Evolutionary conservation across 1,140 invertebrate species (phyloP).

Genomic region (Marisa cornuarietis): DNA sequence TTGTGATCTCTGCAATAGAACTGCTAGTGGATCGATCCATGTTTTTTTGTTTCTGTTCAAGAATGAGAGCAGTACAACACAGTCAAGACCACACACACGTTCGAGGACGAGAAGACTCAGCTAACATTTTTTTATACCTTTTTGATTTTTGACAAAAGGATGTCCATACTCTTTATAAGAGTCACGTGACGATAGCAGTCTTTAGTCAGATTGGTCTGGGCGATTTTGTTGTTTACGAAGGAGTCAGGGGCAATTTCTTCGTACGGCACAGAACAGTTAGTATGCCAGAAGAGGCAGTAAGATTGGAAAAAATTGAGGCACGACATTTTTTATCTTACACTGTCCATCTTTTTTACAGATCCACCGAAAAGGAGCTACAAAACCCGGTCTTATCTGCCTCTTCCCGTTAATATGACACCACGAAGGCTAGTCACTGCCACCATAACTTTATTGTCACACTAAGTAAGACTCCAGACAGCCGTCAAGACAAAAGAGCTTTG

Average conservation of each 20-base stretch:
- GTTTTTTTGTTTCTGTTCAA: not conserved
- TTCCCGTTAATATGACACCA: not conserved
- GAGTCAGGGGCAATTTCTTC: not conserved
- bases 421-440: constrained; percentile 2
- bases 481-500: not conserved
- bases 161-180: too few species aligned
- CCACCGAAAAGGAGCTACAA: constrained; percentile 9
- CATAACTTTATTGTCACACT: not conserved
- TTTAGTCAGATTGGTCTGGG: not conserved
- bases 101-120: not conserved
- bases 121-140: not conserved
- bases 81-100: not conserved
- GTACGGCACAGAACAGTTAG: not conserved
- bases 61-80: not conserved
- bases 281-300: not conserved
- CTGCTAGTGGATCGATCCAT: too few species aligned
- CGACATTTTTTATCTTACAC: not conserved
- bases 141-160: not conserved
- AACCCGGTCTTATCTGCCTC: not conserved
- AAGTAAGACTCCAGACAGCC: not conserved
- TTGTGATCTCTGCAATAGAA: too few species aligned
- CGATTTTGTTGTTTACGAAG: not conserved
- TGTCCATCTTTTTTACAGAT: not conserved
- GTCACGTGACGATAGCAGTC: not conserved
- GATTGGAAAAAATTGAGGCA: not conserved